Conservation (phyloP, 2,797 vertebrate genomes). For the Clamator glandarius region DNA sequence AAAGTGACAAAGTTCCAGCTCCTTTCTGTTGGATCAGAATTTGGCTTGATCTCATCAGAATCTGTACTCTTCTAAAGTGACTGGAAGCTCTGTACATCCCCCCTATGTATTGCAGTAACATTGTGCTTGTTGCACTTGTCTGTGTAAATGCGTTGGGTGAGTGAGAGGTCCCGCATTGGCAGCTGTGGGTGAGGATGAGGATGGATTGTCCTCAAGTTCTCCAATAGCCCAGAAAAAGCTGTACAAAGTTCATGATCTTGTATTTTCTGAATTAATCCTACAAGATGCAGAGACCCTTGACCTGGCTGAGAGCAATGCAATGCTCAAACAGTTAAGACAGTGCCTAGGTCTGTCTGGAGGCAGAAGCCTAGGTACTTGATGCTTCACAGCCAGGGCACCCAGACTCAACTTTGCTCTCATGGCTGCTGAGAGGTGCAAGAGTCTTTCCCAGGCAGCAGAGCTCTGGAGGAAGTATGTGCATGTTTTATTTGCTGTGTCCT, state of each 20-base stretch:
- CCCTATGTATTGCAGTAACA: background rate
- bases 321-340: background rate
- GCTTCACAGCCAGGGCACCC: fast-evolving
- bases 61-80: background rate
- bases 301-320: background rate
- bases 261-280: background rate
- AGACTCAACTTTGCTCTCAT: background rate
- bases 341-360: no score
- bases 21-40: background rate
- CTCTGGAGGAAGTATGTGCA: background rate
- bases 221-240: background rate
- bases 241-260: background rate
- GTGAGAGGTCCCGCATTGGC: background rate
- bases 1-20: background rate
- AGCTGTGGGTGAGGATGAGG: background rate
- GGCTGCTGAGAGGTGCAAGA: background rate
- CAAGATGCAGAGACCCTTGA: background rate
- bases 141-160: background rate
- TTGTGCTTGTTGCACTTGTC: background rate
- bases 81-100: background rate
- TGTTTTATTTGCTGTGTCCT: background rate
- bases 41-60: background rate
- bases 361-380: background rate
- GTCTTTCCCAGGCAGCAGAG: background rate
- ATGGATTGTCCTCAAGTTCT: background rate